Evolutionary conservation across 2,797 vertebrate species (phyloP).

Genomic region (Melanotaenia parkinsoni): DNA sequence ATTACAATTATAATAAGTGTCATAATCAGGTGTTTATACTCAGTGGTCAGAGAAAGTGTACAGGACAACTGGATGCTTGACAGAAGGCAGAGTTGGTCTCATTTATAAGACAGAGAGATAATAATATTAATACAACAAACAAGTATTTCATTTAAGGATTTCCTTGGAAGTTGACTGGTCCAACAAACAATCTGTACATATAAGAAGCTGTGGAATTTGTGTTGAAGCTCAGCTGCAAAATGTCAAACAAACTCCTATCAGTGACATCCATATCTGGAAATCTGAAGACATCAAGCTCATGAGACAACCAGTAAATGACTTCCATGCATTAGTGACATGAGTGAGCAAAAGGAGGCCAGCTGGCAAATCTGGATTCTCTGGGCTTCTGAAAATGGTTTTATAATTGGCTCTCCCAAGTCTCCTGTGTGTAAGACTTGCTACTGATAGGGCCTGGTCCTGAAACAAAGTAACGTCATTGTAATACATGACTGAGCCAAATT

Average conservation of each 20-base stretch:
- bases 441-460: constrained; percentile 6
- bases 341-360: constrained; percentile 32
- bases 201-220: background rate
- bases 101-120: background rate
- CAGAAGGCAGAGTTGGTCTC: background rate
- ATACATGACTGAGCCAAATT: background rate
- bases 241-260: background rate
- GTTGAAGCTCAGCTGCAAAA: background rate
- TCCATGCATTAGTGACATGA: constrained; percentile 45
- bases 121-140: background rate
- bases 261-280: constrained; percentile 15
- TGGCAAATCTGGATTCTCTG: constrained; percentile 36
- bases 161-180: background rate
- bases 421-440: constrained; percentile 8
- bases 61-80: background rate
- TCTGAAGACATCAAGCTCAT: constrained; percentile 22
- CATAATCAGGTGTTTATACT: background rate
- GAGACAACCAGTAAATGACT: constrained; percentile 46
- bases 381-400: constrained; percentile 33
- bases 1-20: background rate
- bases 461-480: constrained; percentile 4
- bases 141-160: background rate
- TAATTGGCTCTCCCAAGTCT: constrained; percentile 33
- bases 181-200: background rate
- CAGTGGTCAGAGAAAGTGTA: background rate